phyloP scores from a whole-genome alignment of 2,113 vertebrate genomes.

The Clupea harengus region DNA sequence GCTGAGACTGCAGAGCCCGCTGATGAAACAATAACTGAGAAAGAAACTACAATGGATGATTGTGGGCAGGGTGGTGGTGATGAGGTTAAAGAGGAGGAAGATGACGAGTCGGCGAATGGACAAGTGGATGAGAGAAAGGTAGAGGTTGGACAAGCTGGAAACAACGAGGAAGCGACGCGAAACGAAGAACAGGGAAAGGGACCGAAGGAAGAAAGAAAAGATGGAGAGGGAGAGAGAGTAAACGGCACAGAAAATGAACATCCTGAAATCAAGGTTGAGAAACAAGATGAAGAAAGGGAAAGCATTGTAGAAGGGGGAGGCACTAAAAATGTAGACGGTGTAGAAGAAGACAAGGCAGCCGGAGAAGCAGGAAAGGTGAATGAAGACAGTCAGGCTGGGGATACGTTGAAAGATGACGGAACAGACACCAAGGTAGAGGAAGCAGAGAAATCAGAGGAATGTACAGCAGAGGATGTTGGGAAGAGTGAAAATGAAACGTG shows the following conservation, averaged over 20 bases:
- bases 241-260: neutral
- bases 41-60: constrained; percentile 18
- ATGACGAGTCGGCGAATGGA: neutral
- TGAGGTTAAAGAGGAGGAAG: neutral
- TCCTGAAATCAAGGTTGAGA: neutral
- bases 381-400: neutral
- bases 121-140: neutral
- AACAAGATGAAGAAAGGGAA: no score
- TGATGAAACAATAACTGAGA: neutral
- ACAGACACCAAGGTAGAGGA: neutral
- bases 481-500: neutral
- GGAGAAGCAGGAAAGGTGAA: constrained; percentile 24
- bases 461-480: neutral
- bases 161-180: neutral
- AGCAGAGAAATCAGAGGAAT: neutral
- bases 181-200: constrained; percentile 33
- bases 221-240: constrained; percentile 27
- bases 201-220: constrained; percentile 20
- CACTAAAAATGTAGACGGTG: constrained; percentile 21
- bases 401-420: neutral
- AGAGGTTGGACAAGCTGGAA: neutral
- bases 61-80: neutral
- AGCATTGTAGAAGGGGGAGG: constrained; percentile 23
- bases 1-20: neutral
- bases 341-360: constrained; percentile 35